These are phyloP conservation scores for Drosophila longiperda DNA, from an alignment of 2,888 invertebrate genomes.

Conservation along the genomic window DNA sequence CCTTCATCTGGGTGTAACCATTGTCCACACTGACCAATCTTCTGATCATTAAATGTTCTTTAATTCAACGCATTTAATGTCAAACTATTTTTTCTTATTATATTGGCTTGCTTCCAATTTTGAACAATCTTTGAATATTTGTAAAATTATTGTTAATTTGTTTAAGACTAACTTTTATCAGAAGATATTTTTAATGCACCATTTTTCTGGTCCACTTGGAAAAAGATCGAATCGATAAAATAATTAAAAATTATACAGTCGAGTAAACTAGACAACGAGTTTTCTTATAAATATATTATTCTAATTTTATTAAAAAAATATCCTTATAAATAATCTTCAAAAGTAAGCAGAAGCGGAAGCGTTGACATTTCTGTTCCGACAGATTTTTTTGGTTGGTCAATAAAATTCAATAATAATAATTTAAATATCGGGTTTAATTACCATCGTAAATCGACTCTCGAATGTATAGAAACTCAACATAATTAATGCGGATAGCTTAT, in stretches of 20 bases:
- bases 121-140: not conserved
- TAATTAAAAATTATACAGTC: not conserved
- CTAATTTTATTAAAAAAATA: not conserved
- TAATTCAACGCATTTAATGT: not conserved
- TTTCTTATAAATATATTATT: not conserved
- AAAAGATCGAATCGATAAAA: not conserved
- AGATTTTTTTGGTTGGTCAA: no score
- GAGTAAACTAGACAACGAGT: not conserved
- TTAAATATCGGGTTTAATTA: not conserved
- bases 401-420: no score
- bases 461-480: not conserved
- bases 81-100: not conserved
- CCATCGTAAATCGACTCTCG: not conserved
- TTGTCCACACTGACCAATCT: conserved; percentile 14
- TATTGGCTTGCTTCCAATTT: not conserved
- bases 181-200: not conserved
- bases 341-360: not conserved
- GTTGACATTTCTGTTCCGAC: not conserved
- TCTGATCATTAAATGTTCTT: conserved; percentile 37
- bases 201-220: no score
- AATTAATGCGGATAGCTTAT: not conserved
- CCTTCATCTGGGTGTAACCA: not conserved
- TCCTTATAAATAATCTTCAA: accelerated
- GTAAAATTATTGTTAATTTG: not conserved
- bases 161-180: not conserved